A percentile compares a stretch with the other conserved stretches of the same genome.
Evolutionary conservation across 2,888 invertebrate species (phyloP).

Genomic region (Hypolimnas misippus): DNA sequence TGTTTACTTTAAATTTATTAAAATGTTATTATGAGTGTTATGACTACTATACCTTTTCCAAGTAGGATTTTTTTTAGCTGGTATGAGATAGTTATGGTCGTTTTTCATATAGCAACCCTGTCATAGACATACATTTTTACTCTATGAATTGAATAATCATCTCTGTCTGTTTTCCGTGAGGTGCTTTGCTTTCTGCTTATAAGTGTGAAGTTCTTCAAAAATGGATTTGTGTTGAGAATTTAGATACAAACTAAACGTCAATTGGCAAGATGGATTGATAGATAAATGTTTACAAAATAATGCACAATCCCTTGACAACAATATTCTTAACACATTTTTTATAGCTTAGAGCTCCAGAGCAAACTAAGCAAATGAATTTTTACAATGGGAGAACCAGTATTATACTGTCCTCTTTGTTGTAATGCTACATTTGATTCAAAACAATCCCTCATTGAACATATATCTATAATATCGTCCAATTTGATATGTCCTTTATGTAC

Average conservation of each 20-base stretch:
- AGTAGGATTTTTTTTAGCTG: no score
- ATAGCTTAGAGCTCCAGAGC: neutral
- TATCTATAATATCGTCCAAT: conserved; percentile 76
- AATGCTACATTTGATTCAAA: conserved; percentile 84
- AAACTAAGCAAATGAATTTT: conserved; percentile 35
- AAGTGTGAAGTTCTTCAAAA: conserved; percentile 81
- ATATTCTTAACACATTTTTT: conserved; percentile 6
- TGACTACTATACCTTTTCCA: no score
- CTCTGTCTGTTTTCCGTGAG: conserved; percentile 39
- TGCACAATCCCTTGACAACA: conserved; percentile 31
- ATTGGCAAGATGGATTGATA: conserved; percentile 49
- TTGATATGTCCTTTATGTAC: conserved; percentile 85
- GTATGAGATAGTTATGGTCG: no score
- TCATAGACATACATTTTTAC: neutral
- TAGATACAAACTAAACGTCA: conserved; percentile 69
- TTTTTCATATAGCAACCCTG: no score
- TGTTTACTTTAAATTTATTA: no score
- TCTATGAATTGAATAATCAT: conserved; percentile 21
- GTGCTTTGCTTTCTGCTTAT: conserved; percentile 44
- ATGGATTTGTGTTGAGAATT: conserved; percentile 67
- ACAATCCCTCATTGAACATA: conserved; percentile 79
- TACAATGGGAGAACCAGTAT: conserved; percentile 80
- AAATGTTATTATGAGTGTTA: no score
- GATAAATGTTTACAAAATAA: conserved; percentile 61
- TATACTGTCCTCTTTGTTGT: conserved; percentile 87